phyloP scores from a whole-genome alignment of 2,797 vertebrate genomes.

The Pseudocheirus occidentalis region DNA sequence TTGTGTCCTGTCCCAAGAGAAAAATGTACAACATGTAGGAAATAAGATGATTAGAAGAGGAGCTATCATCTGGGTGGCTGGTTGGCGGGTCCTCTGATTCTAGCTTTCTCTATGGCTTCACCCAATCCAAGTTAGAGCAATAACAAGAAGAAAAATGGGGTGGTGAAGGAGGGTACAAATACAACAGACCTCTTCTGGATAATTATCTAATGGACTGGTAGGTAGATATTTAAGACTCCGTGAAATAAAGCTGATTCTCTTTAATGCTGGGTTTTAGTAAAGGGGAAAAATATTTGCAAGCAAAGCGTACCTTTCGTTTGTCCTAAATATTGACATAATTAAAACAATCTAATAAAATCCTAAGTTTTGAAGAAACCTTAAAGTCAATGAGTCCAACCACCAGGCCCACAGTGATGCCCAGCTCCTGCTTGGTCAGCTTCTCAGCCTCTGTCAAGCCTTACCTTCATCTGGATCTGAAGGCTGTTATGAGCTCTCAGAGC shows the following conservation, averaged over 20 bases:
- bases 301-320: not conserved
- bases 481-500: too few relatives aligned
- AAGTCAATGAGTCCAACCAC: not conserved
- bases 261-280: too few relatives aligned
- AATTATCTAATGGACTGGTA: too few relatives aligned
- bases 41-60: not conserved
- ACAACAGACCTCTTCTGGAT: not conserved
- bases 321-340: rapidly evolving
- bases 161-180: rapidly evolving
- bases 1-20: not conserved
- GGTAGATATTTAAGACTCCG: rapidly evolving
- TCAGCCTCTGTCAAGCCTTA: not conserved
- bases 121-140: not conserved
- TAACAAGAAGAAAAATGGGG: not conserved
- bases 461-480: not conserved
- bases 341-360: not conserved
- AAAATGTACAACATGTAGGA: not conserved
- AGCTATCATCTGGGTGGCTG: not conserved
- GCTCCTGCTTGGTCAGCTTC: too few relatives aligned
- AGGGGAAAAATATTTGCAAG: not conserved
- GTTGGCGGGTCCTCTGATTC: not conserved
- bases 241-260: not conserved
- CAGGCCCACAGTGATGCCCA: too few relatives aligned
- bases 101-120: not conserved
- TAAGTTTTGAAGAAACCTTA: not conserved